A percentile compares a stretch with the other conserved stretches of the same genome.
These are phyloP conservation scores for Colossoma macropomum DNA, from an alignment of 2,113 vertebrate genomes.

Conservation along the genomic window DNA sequence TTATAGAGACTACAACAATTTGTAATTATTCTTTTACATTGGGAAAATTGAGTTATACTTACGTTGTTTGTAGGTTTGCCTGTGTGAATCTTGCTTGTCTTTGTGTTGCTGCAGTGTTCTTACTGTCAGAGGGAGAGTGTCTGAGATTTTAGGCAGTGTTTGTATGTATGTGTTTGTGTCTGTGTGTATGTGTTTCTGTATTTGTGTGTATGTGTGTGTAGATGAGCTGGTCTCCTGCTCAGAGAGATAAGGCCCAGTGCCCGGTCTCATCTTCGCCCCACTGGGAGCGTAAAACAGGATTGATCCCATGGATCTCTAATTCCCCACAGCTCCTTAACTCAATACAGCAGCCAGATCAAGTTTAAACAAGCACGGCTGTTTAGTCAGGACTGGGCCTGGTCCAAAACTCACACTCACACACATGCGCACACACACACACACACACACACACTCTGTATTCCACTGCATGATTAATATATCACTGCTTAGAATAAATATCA, in stretches of 20 bases:
- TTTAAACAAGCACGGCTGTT: slow-evolving; percentile 43
- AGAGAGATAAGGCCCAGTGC: slow-evolving; percentile 52
- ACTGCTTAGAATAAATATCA: slow-evolving; percentile 15
- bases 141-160: neutral
- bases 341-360: slow-evolving; percentile 53
- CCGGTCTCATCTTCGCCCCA: slow-evolving; percentile 42
- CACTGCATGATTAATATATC: slow-evolving; percentile 40
- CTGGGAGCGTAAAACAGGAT: slow-evolving; percentile 60
- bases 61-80: neutral
- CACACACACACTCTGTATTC: slow-evolving; percentile 27
- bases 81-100: neutral
- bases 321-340: slow-evolving; percentile 47
- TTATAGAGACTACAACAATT: too few species aligned
- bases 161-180: neutral
- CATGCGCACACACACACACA: slow-evolving; percentile 17
- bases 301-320: slow-evolving; percentile 57
- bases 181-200: neutral
- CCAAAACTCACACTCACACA: slow-evolving; percentile 11
- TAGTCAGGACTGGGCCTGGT: slow-evolving; percentile 10
- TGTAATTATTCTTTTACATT: too few species aligned
- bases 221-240: slow-evolving; percentile 34
- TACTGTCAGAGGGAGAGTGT: neutral
- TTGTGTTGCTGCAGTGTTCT: neutral
- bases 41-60: too few species aligned
- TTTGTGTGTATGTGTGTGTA: slow-evolving; percentile 18